phyloP scores from a whole-genome alignment of 2,888 invertebrate genomes.

The Ichneumon xanthorius region DNA sequence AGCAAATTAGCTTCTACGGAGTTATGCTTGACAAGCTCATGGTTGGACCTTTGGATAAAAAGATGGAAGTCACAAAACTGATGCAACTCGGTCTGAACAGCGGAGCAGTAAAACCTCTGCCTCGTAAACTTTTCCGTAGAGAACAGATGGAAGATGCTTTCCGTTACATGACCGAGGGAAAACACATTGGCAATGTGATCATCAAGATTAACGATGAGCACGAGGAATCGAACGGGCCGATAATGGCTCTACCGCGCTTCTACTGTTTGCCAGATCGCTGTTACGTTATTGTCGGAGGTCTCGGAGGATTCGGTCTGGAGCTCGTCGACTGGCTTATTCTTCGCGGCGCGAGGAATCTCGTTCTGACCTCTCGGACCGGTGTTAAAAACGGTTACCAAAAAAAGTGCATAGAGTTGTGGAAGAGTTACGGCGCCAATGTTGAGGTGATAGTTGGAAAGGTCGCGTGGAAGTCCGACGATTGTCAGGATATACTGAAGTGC shows the following conservation, averaged over 20 bases:
- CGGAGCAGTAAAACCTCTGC: too few species aligned
- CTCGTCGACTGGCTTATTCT: slow-evolving; percentile 94
- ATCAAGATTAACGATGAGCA: slow-evolving; percentile 78
- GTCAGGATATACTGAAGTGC: slow-evolving; percentile 89
- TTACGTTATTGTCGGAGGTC: slow-evolving; percentile 91
- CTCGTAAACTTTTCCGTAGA: too few species aligned
- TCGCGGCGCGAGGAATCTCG: slow-evolving; percentile 92
- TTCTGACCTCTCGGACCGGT: slow-evolving; percentile 93
- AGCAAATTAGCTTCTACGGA: too few species aligned
- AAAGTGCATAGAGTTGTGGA: slow-evolving; percentile 89
- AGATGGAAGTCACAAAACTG: too few species aligned
- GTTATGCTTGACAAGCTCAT: too few species aligned
- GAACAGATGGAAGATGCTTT: too few species aligned
- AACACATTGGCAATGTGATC: slow-evolving; percentile 92
- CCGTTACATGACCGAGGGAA: slow-evolving; percentile 86
- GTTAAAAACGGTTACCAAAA: slow-evolving; percentile 93
- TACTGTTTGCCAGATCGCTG: slow-evolving; percentile 85
- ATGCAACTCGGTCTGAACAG: too few species aligned
- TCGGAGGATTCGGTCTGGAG: slow-evolving; percentile 97
- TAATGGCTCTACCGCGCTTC: slow-evolving; percentile 85
- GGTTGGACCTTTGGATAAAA: too few species aligned
- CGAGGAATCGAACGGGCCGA: slow-evolving; percentile 67
- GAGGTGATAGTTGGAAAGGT: slow-evolving; percentile 89
- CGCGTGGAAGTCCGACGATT: slow-evolving; percentile 90
- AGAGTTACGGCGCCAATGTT: slow-evolving; percentile 89